These are phyloP conservation scores for Miniopterus natalensis DNA, from an alignment of 2,113 vertebrate species.

Conservation along the genomic window DNA sequence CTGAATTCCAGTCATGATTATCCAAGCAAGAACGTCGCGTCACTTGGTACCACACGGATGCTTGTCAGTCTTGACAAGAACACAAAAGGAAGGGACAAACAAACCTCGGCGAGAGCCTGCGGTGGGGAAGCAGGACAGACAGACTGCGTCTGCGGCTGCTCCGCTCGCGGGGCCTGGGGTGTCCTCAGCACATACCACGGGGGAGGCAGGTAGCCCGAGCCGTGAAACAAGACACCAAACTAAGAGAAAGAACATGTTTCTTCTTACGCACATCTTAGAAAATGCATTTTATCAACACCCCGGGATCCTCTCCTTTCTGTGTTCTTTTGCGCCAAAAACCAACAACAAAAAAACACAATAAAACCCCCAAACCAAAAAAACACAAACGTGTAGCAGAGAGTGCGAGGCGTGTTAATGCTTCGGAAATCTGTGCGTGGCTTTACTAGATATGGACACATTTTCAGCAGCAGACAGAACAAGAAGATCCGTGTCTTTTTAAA, in stretches of 20 bases:
- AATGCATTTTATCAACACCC: not conserved
- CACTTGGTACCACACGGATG: conserved; percentile 72
- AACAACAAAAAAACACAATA: not conserved
- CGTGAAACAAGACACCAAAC: conserved; percentile 42
- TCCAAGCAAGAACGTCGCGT: conserved; percentile 79
- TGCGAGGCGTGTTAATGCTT: not conserved
- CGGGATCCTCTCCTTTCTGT: not conserved
- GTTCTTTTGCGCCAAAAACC: not conserved
- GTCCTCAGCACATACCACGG: not conserved
- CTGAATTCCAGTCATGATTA: conserved; percentile 75
- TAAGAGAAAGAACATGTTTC: not conserved
- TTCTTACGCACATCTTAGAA: not conserved
- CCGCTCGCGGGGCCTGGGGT: conserved; percentile 49
- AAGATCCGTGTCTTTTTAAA: conserved; percentile 68
- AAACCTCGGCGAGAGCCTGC: conserved; percentile 17
- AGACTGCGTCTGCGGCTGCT: conserved; percentile 51
- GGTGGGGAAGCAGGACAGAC: conserved; percentile 56
- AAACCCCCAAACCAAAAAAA: too few relatives aligned
- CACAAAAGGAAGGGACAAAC: conserved; percentile 60
- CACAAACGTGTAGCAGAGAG: not conserved
- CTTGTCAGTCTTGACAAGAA: conserved; percentile 76
- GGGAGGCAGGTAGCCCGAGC: not conserved
- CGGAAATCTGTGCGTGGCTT: conserved; percentile 34
- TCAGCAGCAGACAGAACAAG: conserved; percentile 66
- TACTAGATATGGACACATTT: conserved; percentile 55